phyloP scores from a whole-genome alignment of 2,888 invertebrate species.

The Pelosia muscerda region DNA sequence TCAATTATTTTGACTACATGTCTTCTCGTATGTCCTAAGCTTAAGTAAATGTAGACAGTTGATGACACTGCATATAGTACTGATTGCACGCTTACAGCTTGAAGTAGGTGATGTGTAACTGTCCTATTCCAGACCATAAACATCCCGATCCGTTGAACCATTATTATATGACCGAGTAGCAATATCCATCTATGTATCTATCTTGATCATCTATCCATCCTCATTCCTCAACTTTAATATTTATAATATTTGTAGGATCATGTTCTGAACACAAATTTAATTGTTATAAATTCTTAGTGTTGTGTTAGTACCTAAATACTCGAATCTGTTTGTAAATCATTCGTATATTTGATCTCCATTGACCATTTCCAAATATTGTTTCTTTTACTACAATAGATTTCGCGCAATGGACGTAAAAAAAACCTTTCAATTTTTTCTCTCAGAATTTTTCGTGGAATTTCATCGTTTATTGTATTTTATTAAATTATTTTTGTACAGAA shows the following conservation, averaged over 20 bases:
- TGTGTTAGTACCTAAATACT: not conserved
- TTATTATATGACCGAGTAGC: not conserved
- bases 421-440: constrained; percentile 11
- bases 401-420: constrained; percentile 9
- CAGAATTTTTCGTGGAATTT: constrained; percentile 13
- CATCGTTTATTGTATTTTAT: constrained; percentile 27
- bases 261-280: not conserved
- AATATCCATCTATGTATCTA: not conserved
- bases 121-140: not conserved
- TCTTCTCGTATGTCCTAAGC: not conserved
- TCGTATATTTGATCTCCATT: not conserved
- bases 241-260: not conserved
- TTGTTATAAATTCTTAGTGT: not conserved
- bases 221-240: no score
- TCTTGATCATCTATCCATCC: no score
- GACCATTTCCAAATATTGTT: not conserved
- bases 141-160: not conserved
- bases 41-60: not conserved
- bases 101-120: no score
- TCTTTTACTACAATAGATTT: not conserved
- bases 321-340: not conserved
- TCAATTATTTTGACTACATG: not conserved
- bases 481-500: constrained; percentile 36
- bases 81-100: no score
- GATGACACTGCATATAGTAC: not conserved